Conservation (phyloP, 2,797 vertebrate genomes). For the Sebastes goodei region DNA sequence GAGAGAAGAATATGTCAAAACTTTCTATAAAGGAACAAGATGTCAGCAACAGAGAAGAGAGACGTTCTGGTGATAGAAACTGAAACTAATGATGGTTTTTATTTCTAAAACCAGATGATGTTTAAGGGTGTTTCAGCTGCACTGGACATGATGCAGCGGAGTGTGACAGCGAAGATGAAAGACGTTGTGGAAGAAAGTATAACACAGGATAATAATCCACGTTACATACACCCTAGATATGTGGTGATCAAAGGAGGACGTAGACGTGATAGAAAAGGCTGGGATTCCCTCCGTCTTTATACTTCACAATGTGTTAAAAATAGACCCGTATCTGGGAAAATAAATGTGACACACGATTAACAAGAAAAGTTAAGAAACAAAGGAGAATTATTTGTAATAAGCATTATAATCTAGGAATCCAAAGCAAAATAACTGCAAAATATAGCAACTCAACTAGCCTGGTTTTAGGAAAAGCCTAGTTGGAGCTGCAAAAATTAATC, state of each 20-base stretch:
- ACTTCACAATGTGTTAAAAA: constrained; percentile 5
- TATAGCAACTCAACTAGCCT: background rate
- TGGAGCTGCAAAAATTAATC: background rate
- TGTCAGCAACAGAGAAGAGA: background rate
- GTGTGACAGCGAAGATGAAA: constrained; percentile 59
- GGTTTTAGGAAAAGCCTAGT: background rate
- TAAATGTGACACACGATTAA: background rate
- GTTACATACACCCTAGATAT: constrained; percentile 41
- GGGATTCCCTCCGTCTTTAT: background rate
- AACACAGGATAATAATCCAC: constrained; percentile 38
- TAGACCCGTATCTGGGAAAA: background rate
- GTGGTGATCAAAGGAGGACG: constrained; percentile 45
- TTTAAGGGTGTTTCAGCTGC: constrained; percentile 13
- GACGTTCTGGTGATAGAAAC: background rate
- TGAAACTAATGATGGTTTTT: constrained; percentile 20
- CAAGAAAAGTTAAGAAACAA: background rate
- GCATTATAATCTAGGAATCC: background rate
- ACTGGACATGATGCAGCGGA: constrained; percentile 5
- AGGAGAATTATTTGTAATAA: background rate
- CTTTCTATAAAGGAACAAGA: constrained; percentile 2
- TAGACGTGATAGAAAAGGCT: background rate
- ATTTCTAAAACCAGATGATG: constrained; percentile 14
- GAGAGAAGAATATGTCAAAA: constrained; percentile 5
- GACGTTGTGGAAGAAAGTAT: constrained; percentile 10
- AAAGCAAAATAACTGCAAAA: too few species aligned